Percentiles rank a stretch among this genome's conserved stretches.
These are phyloP conservation scores for Habroteleia sp. DNA, from an alignment of 2,888 invertebrate species.

Conservation along the genomic window DNA sequence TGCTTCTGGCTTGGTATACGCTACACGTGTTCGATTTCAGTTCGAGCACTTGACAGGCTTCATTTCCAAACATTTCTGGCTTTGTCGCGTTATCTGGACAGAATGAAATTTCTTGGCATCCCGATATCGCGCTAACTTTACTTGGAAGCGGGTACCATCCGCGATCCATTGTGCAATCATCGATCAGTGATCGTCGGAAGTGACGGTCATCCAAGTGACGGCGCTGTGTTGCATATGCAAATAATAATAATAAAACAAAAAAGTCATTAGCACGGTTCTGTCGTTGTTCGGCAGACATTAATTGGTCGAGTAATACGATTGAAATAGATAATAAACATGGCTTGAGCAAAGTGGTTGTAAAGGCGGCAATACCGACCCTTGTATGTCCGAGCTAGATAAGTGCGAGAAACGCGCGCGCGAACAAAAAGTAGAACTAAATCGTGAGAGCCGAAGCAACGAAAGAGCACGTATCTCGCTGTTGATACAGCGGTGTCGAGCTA, in stretches of 20 bases:
- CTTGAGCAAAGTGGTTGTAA: slow-evolving; percentile 24
- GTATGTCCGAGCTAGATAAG: slow-evolving; percentile 49
- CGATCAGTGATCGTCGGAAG: slow-evolving; percentile 10
- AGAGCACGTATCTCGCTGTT: slow-evolving; percentile 71
- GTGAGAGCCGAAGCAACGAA: slow-evolving; percentile 71
- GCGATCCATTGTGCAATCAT: slow-evolving; percentile 16
- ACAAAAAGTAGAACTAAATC: slow-evolving; percentile 76
- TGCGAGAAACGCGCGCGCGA: slow-evolving; percentile 69
- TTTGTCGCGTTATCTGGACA: slow-evolving; percentile 24
- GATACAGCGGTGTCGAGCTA: slow-evolving; percentile 73
- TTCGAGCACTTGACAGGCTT: slow-evolving; percentile 29
- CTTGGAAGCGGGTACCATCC: slow-evolving; percentile 12
- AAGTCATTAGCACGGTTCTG: no score
- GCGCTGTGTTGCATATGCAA: background rate
- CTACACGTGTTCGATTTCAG: slow-evolving; percentile 25
- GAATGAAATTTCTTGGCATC: slow-evolving; percentile 33
- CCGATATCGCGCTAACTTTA: slow-evolving; percentile 1
- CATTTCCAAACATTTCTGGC: slow-evolving; percentile 39
- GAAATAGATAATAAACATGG: slow-evolving; percentile 29
- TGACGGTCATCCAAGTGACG: no score
- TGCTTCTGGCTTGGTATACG: slow-evolving; percentile 18
- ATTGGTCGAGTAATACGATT: slow-evolving; percentile 23
- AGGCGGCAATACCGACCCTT: slow-evolving; percentile 2
- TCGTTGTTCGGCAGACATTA: background rate
- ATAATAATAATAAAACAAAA: background rate